These are phyloP conservation scores for Andrena minutula DNA, from an alignment of 2,888 invertebrate species.

Conservation along the genomic window DNA sequence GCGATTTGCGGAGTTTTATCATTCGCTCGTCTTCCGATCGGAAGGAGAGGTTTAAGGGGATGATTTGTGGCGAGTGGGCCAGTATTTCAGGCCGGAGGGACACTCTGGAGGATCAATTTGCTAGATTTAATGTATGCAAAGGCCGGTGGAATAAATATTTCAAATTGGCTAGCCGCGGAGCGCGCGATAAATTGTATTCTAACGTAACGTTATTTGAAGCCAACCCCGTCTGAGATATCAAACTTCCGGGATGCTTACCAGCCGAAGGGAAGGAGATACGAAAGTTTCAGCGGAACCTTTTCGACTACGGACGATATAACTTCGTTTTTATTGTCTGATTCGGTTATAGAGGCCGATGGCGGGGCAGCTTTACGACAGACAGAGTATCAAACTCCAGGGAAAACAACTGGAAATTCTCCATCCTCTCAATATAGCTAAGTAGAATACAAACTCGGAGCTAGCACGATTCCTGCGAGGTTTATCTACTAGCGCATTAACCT, in stretches of 20 bases:
- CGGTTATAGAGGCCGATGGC: slow-evolving; percentile 42
- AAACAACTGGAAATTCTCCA: slow-evolving; percentile 47
- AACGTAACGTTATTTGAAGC: slow-evolving; percentile 27
- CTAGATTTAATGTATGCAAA: background rate
- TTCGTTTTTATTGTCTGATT: slow-evolving; percentile 53
- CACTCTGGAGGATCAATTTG: background rate
- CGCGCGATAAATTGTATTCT: background rate
- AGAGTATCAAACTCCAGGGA: slow-evolving; percentile 44
- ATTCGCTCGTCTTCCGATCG: slow-evolving; percentile 15
- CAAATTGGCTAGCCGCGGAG: too few species aligned
- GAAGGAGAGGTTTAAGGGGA: background rate
- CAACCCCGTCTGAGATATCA: slow-evolving; percentile 8
- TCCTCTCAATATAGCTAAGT: slow-evolving; percentile 46
- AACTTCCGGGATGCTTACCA: slow-evolving; percentile 19
- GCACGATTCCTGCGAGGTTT: background rate
- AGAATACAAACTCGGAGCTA: slow-evolving; percentile 43
- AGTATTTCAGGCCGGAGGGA: background rate
- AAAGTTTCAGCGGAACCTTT: slow-evolving; percentile 44
- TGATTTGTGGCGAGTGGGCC: background rate
- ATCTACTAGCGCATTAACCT: background rate
- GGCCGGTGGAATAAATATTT: background rate
- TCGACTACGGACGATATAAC: slow-evolving; percentile 43
- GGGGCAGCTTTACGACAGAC: slow-evolving; percentile 39
- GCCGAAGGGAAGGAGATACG: slow-evolving; percentile 2
- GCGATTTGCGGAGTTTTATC: slow-evolving; percentile 22